phyloP scores from a whole-genome alignment of 2,888 invertebrate genomes.

The Cordylochernes scorpioides region DNA sequence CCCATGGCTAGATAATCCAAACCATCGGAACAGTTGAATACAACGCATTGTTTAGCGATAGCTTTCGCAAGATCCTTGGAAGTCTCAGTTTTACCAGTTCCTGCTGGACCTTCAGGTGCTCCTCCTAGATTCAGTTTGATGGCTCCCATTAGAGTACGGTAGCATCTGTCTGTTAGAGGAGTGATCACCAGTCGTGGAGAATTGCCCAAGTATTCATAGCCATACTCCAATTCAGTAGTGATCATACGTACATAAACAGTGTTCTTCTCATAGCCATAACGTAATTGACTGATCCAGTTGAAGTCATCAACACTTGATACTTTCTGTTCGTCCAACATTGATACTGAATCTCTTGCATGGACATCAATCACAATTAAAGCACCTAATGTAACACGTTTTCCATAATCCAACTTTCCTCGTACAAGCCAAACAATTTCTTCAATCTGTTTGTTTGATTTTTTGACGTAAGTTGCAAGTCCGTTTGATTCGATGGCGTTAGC shows the following conservation, averaged over 20 bases:
- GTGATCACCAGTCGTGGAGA: constrained; percentile 53
- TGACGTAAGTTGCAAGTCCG: constrained; percentile 31
- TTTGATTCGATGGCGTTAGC: constrained; percentile 37
- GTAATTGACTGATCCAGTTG: constrained; percentile 61
- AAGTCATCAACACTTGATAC: constrained; percentile 38
- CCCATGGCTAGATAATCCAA: constrained; percentile 75
- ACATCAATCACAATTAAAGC: constrained; percentile 76
- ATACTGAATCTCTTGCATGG: constrained; percentile 63
- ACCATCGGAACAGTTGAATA: constrained; percentile 86
- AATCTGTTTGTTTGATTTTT: constrained; percentile 33
- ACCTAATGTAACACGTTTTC: constrained; percentile 64
- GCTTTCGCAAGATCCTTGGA: constrained; percentile 78
- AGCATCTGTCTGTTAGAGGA: constrained; percentile 72
- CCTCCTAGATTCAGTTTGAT: constrained; percentile 57
- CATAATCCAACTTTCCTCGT: constrained; percentile 51
- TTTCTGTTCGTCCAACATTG: constrained; percentile 33
- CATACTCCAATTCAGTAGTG: constrained; percentile 59
- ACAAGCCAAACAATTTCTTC: constrained; percentile 45
- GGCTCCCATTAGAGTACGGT: constrained; percentile 69
- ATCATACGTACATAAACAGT: constrained; percentile 57
- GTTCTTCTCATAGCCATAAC: constrained; percentile 38
- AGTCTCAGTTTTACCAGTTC: constrained; percentile 70
- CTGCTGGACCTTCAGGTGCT: constrained; percentile 58
- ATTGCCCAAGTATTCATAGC: constrained; percentile 80
- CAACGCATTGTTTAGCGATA: constrained; percentile 71